A percentile compares a stretch with the other conserved stretches of the same genome.
Conservation (phyloP, 1,140 invertebrate species). For the Platyscapa corneri region DNA sequence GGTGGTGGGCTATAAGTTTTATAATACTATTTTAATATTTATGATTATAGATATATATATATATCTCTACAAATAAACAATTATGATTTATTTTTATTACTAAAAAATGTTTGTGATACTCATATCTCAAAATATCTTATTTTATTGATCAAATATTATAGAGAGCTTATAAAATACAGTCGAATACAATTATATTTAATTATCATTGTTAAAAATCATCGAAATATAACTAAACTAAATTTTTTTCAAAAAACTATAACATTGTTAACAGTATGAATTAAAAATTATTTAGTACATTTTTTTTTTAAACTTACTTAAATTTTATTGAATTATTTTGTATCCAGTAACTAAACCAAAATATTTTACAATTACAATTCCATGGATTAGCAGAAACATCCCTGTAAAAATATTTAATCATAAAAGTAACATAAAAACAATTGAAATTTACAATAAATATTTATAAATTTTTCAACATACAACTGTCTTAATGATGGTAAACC, state of each 20-base stretch:
- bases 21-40: neutral
- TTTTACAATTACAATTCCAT: slow-evolving; percentile 86
- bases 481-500: slow-evolving; percentile 69
- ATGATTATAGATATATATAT: neutral
- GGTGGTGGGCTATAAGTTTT: slow-evolving; percentile 75
- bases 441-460: neutral
- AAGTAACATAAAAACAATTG: slow-evolving; percentile 6
- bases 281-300: neutral
- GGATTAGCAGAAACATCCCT: slow-evolving; percentile 87
- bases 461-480: slow-evolving; percentile 66
- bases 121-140: too few species aligned
- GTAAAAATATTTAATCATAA: slow-evolving; percentile 58
- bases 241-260: too few species aligned
- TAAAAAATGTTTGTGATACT: too few species aligned
- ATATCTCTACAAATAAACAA: too few species aligned
- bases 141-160: neutral
- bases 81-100: too few species aligned
- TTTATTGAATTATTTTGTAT: slow-evolving; percentile 80
- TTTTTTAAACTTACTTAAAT: slow-evolving; percentile 72
- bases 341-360: slow-evolving; percentile 88
- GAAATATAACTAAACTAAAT: too few species aligned
- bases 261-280: too few species aligned
- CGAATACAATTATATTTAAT: too few species aligned
- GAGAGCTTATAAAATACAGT: too few species aligned
- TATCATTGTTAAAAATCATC: too few species aligned